These are phyloP conservation scores for Lucilia cuprina DNA, from an alignment of 1,140 invertebrate genomes.

Conservation along the genomic window DNA sequence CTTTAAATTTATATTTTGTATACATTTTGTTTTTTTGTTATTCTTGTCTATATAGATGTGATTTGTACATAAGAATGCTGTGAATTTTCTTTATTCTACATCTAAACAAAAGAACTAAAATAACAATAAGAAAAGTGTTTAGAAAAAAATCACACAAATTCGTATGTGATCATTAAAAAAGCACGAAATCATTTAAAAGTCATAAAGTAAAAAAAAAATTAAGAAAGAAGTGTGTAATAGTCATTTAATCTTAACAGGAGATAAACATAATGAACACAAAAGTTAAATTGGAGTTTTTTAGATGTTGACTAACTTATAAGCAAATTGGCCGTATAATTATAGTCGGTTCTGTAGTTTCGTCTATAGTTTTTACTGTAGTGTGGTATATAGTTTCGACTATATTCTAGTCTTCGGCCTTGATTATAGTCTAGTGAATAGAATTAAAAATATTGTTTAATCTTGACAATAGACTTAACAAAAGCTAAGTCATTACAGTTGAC, in stretches of 20 bases:
- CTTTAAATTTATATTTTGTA: conserved; percentile 14
- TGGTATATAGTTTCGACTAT: too few relatives aligned
- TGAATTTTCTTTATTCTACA: not conserved
- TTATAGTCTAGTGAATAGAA: too few relatives aligned
- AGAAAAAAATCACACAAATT: not conserved
- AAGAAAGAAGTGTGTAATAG: not conserved
- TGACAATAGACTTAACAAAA: too few relatives aligned
- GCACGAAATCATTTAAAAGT: not conserved
- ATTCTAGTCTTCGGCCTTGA: too few relatives aligned
- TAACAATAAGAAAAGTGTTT: not conserved
- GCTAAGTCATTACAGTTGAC: too few relatives aligned
- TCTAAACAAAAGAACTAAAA: not conserved
- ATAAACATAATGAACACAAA: too few relatives aligned
- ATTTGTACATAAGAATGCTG: not conserved
- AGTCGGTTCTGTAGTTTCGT: too few relatives aligned
- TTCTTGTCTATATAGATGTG: not conserved
- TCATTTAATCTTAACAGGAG: not conserved
- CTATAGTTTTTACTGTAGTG: too few relatives aligned
- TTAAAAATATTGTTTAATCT: too few relatives aligned
- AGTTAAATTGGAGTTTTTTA: too few relatives aligned
- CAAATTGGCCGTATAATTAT: too few relatives aligned
- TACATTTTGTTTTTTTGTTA: not conserved
- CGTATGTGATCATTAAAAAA: not conserved
- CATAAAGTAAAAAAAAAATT: not conserved
- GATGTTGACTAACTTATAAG: too few relatives aligned